phyloP scores from a whole-genome alignment of 2,113 vertebrate genomes.

The Plotosus lineatus region DNA sequence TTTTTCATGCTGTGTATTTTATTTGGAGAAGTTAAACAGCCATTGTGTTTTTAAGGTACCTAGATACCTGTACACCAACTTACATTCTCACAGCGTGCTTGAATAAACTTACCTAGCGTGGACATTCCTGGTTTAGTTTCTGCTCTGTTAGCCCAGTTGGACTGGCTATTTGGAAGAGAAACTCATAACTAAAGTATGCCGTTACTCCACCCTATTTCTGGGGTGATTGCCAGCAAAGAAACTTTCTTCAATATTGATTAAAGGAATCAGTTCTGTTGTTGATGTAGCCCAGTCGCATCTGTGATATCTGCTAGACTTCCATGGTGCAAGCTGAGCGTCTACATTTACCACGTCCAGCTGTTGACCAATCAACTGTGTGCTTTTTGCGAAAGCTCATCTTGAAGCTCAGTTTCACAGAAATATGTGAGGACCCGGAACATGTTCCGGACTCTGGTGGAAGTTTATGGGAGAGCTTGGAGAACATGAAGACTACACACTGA shows the following conservation, averaged over 20 bases:
- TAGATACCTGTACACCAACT: background rate
- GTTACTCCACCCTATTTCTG: constrained; percentile 2
- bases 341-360: too few species aligned
- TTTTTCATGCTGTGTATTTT: background rate
- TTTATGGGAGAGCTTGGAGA: too few species aligned
- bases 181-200: background rate
- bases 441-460: too few species aligned
- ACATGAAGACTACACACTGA: too few species aligned
- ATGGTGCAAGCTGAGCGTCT: too few species aligned
- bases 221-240: background rate
- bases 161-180: background rate
- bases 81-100: background rate
- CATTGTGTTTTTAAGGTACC: background rate
- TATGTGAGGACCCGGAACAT: too few species aligned
- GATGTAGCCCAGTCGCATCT: too few species aligned
- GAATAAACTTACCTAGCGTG: background rate
- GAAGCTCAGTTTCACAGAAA: too few species aligned
- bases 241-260: background rate
- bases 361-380: too few species aligned
- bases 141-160: background rate
- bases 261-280: too few species aligned
- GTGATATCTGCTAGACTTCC: too few species aligned
- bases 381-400: too few species aligned
- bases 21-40: background rate
- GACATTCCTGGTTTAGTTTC: background rate